These are phyloP conservation scores for Abrostola tripartita DNA, from an alignment of 2,888 invertebrate genomes.

Conservation along the genomic window DNA sequence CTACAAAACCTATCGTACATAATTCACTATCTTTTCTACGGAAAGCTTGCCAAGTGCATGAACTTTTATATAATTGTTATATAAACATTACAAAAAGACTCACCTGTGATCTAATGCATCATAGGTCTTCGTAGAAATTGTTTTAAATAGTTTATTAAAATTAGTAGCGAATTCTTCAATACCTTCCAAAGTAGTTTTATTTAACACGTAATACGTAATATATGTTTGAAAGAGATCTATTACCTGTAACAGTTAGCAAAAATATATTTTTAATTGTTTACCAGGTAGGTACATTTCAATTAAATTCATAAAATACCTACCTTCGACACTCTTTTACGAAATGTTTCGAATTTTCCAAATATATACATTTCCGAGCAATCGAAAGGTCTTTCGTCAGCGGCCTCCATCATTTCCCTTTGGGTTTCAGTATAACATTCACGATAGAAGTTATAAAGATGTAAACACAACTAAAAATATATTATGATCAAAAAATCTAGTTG, in stretches of 20 bases:
- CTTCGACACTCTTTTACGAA: constrained; percentile 92
- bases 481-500: background rate
- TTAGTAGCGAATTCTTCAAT: constrained; percentile 91
- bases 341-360: constrained; percentile 96
- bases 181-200: constrained; percentile 93
- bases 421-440: constrained; percentile 88
- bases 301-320: constrained; percentile 43
- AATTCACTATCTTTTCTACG: too few relatives aligned
- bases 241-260: constrained; percentile 86
- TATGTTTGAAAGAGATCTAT: constrained; percentile 92
- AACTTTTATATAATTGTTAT: too few relatives aligned
- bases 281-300: too few relatives aligned
- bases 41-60: too few relatives aligned
- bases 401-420: constrained; percentile 91
- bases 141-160: constrained; percentile 90
- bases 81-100: constrained; percentile 4
- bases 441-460: constrained; percentile 80
- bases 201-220: constrained; percentile 92
- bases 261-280: too few relatives aligned
- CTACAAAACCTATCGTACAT: too few relatives aligned
- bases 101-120: constrained; percentile 94
- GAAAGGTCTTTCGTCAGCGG: constrained; percentile 92
- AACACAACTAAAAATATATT: constrained; percentile 67
- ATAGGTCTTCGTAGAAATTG: constrained; percentile 91
- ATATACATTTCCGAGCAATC: constrained; percentile 96